These are phyloP conservation scores for Adelphocoris suturalis DNA, from an alignment of 2,888 invertebrate species.

Conservation along the genomic window DNA sequence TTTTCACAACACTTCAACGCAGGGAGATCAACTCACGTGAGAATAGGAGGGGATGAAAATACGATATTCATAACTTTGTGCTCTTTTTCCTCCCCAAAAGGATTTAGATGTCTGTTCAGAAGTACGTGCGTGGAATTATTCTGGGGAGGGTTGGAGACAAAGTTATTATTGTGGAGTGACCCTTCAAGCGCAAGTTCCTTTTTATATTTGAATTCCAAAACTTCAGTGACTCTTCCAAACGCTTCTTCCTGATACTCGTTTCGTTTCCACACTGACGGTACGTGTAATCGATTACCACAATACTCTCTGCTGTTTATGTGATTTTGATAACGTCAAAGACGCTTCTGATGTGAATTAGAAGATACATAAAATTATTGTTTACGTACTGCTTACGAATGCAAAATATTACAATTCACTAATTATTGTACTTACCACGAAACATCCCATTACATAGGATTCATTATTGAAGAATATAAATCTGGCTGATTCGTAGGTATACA, in stretches of 20 bases:
- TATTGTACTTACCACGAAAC: no score
- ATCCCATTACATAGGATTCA: no score
- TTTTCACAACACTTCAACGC: slow-evolving; percentile 51
- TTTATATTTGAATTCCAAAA: slow-evolving; percentile 43
- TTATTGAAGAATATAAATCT: no score
- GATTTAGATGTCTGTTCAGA: slow-evolving; percentile 59
- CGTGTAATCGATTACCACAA: neutral
- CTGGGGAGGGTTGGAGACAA: slow-evolving; percentile 19
- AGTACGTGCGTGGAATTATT: slow-evolving; percentile 62
- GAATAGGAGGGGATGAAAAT: slow-evolving; percentile 30
- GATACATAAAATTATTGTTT: no score
- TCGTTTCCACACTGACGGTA: neutral
- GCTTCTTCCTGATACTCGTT: neutral
- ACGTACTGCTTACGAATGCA: no score
- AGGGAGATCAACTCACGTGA: slow-evolving; percentile 35
- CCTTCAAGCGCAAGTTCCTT: slow-evolving; percentile 43
- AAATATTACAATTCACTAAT: no score
- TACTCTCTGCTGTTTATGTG: no score
- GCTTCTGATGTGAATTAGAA: no score
- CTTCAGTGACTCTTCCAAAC: neutral
- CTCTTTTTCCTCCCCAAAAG: neutral
- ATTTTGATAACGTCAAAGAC: no score
- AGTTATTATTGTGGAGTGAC: slow-evolving; percentile 62
- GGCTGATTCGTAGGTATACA: no score
- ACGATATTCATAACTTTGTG: slow-evolving; percentile 56